Evolutionary conservation across 2,888 invertebrate species (phyloP).

Genomic region (Orchesella flavescens): DNA sequence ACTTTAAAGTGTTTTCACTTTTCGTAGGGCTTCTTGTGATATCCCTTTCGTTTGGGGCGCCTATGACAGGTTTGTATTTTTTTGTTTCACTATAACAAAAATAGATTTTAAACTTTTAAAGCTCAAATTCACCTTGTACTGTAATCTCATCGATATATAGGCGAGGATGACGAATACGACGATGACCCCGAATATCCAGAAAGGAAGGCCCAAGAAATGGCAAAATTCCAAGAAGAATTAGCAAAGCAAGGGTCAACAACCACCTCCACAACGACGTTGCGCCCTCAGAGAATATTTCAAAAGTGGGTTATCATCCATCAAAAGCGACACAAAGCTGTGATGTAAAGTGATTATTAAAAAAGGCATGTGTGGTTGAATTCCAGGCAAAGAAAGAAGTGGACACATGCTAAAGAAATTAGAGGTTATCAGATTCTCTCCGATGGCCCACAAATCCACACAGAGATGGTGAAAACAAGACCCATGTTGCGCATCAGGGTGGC

Average conservation of each 20-base stretch:
- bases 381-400: slow-evolving; percentile 40
- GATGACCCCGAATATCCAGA: slow-evolving; percentile 42
- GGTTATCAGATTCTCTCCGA: slow-evolving; percentile 58
- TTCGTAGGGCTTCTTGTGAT: slow-evolving; percentile 4
- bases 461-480: slow-evolving; percentile 34
- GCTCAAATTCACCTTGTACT: not conserved
- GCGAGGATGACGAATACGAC: slow-evolving; percentile 52
- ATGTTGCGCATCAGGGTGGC: slow-evolving; percentile 40
- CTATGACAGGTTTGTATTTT: slow-evolving; percentile 28
- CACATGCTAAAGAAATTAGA: slow-evolving; percentile 23
- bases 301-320: not conserved
- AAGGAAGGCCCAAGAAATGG: not conserved
- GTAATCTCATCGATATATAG: not conserved
- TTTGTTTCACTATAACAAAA: not conserved
- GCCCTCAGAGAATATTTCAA: not conserved
- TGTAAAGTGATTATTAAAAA: not conserved
- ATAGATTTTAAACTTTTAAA: not conserved
- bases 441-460: slow-evolving; percentile 32
- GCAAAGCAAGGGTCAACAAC: slow-evolving; percentile 15
- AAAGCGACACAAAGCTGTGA: not conserved
- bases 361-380: not conserved
- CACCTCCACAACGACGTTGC: slow-evolving; percentile 13
- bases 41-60: not conserved
- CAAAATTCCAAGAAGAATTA: slow-evolving; percentile 14
- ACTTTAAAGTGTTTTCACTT: slow-evolving; percentile 3